Evolutionary conservation across 2,888 invertebrate species (phyloP), one percentile per base, ranked within the genome.

Genomic region (Toxonevra muliebris): DNA sequence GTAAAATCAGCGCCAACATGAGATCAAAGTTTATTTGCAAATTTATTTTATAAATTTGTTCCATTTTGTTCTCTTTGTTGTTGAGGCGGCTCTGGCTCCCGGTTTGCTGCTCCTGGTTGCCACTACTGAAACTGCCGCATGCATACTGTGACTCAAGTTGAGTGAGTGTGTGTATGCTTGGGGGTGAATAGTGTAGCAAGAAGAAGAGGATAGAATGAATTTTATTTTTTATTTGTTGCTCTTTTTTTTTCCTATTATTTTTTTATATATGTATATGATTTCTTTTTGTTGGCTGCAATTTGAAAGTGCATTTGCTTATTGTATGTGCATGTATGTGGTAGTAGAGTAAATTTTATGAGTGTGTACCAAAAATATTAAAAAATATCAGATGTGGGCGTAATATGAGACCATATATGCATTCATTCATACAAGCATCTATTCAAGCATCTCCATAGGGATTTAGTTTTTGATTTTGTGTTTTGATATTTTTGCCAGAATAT

Each of bases 1-100:
- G 41, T 40, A 52, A 30, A 60, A 45, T 45, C 40, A 52, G 54
- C 52, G 69, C 69, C 66, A 69, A 63, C 66, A 40, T 13, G 63
- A 52, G 69, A 58, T 69, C 69, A 69, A 59, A 69, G 66, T 69
- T 66, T 66, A 69, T 69, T 66, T 66, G 63, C 52, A 66, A 66
- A 69, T 66, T 63, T 66, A 66, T 69, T 63, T 66, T 53, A 17
- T 55, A 48, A 66, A 66, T 53, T 65, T 42, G 40, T 60, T 52
- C 52, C 40, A 50, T 52, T 42, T n/a, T 20, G 5, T 4, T 1
- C 48, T 48, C 9, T 15, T n/a, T 15, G 15, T 30, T 30, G 30
- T 7, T 30, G 30, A 30, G 30, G 30, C 30, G 30, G 30, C 30
- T 30, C 30, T 30, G 30, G 30, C 30, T 30, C 30, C 30, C 7